Evolutionary conservation across 2,113 vertebrate species (phyloP).

Genomic region (Columba livia): DNA sequence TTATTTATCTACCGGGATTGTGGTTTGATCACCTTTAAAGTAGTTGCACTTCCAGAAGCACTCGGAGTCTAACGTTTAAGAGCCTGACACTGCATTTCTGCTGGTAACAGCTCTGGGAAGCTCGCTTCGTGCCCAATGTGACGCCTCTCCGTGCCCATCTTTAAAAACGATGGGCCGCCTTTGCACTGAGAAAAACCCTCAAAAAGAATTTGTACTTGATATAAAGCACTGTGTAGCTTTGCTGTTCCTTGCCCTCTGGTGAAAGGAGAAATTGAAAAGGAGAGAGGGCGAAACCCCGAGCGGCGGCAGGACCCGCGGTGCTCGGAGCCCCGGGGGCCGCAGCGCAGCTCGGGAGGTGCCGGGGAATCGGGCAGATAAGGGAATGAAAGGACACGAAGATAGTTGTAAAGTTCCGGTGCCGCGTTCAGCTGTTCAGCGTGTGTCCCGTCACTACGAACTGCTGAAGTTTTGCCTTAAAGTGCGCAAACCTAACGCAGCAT

Average conservation of each 20-base stretch:
- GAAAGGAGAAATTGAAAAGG: not conserved
- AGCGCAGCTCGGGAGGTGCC: not conserved
- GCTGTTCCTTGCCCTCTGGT: not conserved
- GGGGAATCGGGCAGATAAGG: not conserved
- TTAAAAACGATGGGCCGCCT: not conserved
- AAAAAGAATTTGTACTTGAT: fast-evolving
- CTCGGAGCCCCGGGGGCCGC: not conserved
- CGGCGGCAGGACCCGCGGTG: not conserved
- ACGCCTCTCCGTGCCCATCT: not conserved
- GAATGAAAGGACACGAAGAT: not conserved
- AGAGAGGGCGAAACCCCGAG: not conserved
- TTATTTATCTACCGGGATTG: not conserved
- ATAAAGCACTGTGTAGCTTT: not conserved
- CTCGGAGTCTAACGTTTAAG: not conserved
- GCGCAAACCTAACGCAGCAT: not conserved
- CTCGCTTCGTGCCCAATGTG: not conserved
- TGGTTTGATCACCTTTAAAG: not conserved
- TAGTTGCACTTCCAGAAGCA: not conserved
- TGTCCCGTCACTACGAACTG: not conserved
- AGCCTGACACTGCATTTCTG: fast-evolving
- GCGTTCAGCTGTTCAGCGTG: not conserved
- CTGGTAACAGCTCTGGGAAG: not conserved
- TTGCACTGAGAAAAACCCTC: not conserved
- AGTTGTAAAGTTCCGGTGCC: not conserved
- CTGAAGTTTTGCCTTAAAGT: not conserved